phyloP scores from a whole-genome alignment of 2,113 vertebrate species.

The Glaucomys volans region DNA sequence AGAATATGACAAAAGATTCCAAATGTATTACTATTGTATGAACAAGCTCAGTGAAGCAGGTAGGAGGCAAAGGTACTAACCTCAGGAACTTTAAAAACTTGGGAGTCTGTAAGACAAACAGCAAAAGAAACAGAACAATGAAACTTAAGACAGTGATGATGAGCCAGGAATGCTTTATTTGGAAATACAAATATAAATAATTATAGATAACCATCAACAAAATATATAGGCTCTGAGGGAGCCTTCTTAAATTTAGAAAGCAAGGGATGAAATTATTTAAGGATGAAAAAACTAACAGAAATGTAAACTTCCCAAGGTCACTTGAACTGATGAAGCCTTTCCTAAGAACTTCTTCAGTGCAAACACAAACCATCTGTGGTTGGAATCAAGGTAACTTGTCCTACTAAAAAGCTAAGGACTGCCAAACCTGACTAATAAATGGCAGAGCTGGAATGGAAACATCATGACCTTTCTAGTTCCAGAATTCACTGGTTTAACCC shows the following conservation, averaged over 20 bases:
- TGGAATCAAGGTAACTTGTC: neutral
- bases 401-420: neutral
- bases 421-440: neutral
- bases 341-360: neutral
- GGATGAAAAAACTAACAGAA: neutral
- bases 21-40: neutral
- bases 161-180: neutral
- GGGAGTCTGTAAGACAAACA: neutral
- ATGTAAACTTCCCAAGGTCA: neutral
- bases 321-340: neutral
- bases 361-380: neutral
- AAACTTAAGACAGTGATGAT: neutral
- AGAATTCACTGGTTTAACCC: neutral
- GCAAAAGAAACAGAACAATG: neutral
- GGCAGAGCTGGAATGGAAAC: neutral
- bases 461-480: no score
- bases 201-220: neutral
- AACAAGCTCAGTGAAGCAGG: neutral
- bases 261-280: neutral
- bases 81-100: neutral
- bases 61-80: neutral
- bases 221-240: neutral
- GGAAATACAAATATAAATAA: constrained; percentile 1
- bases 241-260: neutral
- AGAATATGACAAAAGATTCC: neutral